These are phyloP conservation scores for Clostera curtula DNA, from an alignment of 2,888 invertebrate genomes.

Conservation along the genomic window DNA sequence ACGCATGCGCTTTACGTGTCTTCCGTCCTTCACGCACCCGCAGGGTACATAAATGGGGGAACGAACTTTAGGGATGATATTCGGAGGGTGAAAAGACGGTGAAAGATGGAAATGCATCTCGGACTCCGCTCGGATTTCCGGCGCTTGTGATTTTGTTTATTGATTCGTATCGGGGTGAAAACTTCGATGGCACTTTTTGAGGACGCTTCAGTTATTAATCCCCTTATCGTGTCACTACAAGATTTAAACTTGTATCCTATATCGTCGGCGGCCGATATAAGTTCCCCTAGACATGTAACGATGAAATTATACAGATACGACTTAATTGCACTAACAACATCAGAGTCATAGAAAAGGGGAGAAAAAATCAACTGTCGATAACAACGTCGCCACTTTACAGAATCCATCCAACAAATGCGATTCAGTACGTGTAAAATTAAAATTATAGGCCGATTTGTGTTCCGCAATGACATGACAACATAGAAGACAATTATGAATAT, in stretches of 20 bases:
- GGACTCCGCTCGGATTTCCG: constrained; percentile 72
- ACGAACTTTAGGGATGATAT: constrained; percentile 62
- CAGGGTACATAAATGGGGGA: constrained; percentile 34
- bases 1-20: constrained; percentile 53
- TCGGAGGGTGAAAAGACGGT: constrained; percentile 71
- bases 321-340: constrained; percentile 18
- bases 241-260: constrained; percentile 55
- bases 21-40: constrained; percentile 42
- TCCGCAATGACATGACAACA: constrained; percentile 33
- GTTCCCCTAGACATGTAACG: constrained; percentile 20
- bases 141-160: constrained; percentile 72
- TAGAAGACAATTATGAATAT: constrained; percentile 51
- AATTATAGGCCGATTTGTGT: constrained; percentile 13
- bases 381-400: constrained; percentile 40
- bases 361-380: no score
- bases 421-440: constrained; percentile 15
- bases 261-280: constrained; percentile 32
- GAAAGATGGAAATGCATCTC: constrained; percentile 74
- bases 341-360: no score
- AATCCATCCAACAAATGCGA: constrained; percentile 18
- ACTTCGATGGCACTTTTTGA: constrained; percentile 39
- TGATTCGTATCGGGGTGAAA: constrained; percentile 58
- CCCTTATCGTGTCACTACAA: constrained; percentile 51
- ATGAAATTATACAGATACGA: constrained; percentile 11
- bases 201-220: constrained; percentile 53